Evolutionary conservation across 1,140 invertebrate species (phyloP).

Genomic region (Rhynchophorus ferrugineus): DNA sequence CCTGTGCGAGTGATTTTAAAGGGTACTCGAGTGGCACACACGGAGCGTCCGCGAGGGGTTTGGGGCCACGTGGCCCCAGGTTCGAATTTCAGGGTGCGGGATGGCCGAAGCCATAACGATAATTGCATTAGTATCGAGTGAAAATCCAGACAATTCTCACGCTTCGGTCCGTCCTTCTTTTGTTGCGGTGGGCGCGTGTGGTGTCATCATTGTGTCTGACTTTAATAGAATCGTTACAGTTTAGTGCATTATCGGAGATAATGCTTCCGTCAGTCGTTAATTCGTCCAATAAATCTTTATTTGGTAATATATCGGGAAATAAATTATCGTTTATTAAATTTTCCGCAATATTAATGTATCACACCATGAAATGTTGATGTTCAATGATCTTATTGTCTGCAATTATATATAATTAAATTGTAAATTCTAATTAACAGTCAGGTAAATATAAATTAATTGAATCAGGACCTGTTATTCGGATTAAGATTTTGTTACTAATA

Average conservation of each 20-base stretch:
- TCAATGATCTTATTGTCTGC: too few relatives aligned
- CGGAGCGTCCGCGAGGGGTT: background rate
- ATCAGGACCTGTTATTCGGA: constrained; percentile 6
- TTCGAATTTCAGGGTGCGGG: constrained; percentile 27
- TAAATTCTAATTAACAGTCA: too few relatives aligned
- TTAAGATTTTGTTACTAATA: constrained; percentile 4
- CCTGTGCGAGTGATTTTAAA: background rate
- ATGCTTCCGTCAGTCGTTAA: constrained; percentile 9
- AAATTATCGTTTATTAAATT: too few relatives aligned
- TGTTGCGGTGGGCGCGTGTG: background rate
- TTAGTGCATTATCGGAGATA: constrained; percentile 11
- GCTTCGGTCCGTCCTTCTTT: constrained; percentile 18
- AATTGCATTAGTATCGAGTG: constrained; percentile 44
- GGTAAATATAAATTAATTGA: too few relatives aligned
- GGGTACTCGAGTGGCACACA: background rate
- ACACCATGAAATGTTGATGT: too few relatives aligned
- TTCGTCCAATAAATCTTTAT: background rate
- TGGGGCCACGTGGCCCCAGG: constrained; percentile 8
- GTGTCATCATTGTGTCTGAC: constrained; percentile 11
- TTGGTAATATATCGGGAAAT: too few relatives aligned
- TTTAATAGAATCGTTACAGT: constrained; percentile 10
- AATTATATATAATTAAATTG: too few relatives aligned
- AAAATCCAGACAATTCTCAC: constrained; percentile 38
- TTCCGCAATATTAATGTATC: too few relatives aligned
- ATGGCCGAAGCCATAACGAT: constrained; percentile 41